Percentiles rank a stretch among this genome's conserved stretches.
Evolutionary conservation across 1,140 invertebrate species (phyloP).

Genomic region (Amyelois transitella): DNA sequence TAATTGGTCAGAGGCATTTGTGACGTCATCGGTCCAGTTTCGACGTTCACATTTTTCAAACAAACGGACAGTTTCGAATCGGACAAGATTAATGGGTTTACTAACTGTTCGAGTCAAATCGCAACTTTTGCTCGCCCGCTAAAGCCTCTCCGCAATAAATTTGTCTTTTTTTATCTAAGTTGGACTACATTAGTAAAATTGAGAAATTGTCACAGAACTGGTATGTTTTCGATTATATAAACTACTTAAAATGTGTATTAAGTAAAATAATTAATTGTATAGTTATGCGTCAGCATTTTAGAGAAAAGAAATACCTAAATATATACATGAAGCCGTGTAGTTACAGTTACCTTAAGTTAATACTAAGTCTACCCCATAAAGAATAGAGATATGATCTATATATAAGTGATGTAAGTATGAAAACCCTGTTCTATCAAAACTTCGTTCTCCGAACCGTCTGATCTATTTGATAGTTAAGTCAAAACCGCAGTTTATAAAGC

Average conservation of each 20-base stretch:
- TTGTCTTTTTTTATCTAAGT: slow-evolving; percentile 11
- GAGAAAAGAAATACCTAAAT: too few species aligned
- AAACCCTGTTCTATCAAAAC: too few species aligned
- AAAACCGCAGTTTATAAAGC: slow-evolving; percentile 10
- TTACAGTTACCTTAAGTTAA: too few species aligned
- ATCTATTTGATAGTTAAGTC: not conserved
- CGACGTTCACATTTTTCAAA: slow-evolving; percentile 35
- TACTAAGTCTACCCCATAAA: too few species aligned
- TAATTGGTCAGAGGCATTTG: slow-evolving; percentile 5
- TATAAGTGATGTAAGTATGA: too few species aligned
- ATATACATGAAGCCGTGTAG: too few species aligned
- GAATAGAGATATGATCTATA: too few species aligned
- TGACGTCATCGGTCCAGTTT: slow-evolving; percentile 24
- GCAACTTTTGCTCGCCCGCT: slow-evolving; percentile 31
- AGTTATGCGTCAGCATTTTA: too few species aligned
- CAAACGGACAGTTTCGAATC: slow-evolving; percentile 38
- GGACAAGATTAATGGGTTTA: slow-evolving; percentile 37
- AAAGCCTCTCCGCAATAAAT: slow-evolving; percentile 29
- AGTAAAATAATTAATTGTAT: too few species aligned
- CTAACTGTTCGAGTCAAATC: slow-evolving; percentile 37
- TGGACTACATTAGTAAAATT: not conserved
- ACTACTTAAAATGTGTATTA: not conserved
- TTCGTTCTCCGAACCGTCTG: not conserved
- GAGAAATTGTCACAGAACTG: not conserved
- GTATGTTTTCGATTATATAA: not conserved